phyloP scores from a whole-genome alignment of 1,140 invertebrate genomes.

The Lasaia peninsularis region DNA sequence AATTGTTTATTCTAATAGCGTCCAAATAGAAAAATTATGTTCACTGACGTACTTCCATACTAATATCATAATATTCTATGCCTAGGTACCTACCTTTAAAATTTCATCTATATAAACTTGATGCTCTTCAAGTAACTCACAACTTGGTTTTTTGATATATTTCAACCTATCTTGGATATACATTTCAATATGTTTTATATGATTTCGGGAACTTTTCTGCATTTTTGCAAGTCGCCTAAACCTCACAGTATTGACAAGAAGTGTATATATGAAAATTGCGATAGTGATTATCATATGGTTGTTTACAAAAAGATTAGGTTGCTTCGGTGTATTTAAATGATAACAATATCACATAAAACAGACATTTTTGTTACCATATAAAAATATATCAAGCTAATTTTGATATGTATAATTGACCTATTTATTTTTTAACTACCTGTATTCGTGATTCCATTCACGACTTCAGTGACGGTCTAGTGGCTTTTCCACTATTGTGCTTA shows the following conservation, averaged over 20 bases:
- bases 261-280: constrained; percentile 29
- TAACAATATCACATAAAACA: not conserved
- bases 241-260: constrained; percentile 8
- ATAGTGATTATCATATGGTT: constrained; percentile 42
- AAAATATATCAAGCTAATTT: no score
- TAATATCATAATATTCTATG: not conserved
- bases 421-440: no score
- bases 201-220: constrained; percentile 41
- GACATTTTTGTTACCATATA: no score
- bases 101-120: constrained; percentile 52
- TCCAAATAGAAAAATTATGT: no score
- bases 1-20: no score
- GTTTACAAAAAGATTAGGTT: constrained; percentile 9
- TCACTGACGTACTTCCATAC: no score
- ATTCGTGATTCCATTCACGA: no score
- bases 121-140: constrained; percentile 48
- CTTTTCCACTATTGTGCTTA: no score
- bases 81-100: constrained; percentile 43
- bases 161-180: constrained; percentile 43
- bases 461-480: no score
- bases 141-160: constrained; percentile 39
- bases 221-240: constrained; percentile 21
- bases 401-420: no score
- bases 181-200: constrained; percentile 52
- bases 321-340: not conserved